Evolutionary conservation across 2,888 invertebrate genomes (phyloP), one percentile per base, ranked within the genome.

Genomic region (Cantharis nigra): DNA sequence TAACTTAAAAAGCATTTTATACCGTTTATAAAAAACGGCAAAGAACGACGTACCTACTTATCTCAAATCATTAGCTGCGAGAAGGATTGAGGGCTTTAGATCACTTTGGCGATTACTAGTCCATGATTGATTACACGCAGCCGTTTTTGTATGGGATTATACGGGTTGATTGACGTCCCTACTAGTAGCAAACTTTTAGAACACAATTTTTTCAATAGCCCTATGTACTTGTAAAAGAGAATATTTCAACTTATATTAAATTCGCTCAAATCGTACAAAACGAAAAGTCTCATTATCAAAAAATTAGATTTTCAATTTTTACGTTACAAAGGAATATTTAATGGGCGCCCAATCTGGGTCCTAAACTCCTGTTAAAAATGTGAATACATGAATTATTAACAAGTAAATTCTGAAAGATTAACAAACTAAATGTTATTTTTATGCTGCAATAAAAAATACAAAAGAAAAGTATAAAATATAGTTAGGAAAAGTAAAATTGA

Each of bases 121-220:
- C 78, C 80, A 80, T 80, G 80, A 80, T 80, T 80, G 80, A 80
- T 80, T 80, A 80, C 80, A 78, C 71, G 78, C 78, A 76, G 78
- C 76, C 76, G 80, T 78, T 80, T 80, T 80, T 78, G 70, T 76
- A 78, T 70, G 69, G 75, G 75, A 78, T 78, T 78, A 78, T 80
- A 70, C 78, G 65, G 63, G 70, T 78, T 78, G 80, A 80, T 77
- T 78, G 80, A 80, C 80, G 76, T 74, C 72, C 72, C 70, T 75
- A 65, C 28, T 65, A 75, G 78, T 70, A 64, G 70, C 26, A 71
- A 69, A 77, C 74, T 77, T 74, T 73, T 70, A 49, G 64, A 77
- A 77, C 77, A 70, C 67, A 77, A 74, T 77, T 77, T 49, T 67
- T 67, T 67, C 65, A 67, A 67, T 67, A 67, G 65, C 65, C 26